Evolutionary conservation across 2,113 vertebrate genomes (phyloP), one percentile per base, ranked within the genome.

Genomic region (Hemibagrus wyckioides): DNA sequence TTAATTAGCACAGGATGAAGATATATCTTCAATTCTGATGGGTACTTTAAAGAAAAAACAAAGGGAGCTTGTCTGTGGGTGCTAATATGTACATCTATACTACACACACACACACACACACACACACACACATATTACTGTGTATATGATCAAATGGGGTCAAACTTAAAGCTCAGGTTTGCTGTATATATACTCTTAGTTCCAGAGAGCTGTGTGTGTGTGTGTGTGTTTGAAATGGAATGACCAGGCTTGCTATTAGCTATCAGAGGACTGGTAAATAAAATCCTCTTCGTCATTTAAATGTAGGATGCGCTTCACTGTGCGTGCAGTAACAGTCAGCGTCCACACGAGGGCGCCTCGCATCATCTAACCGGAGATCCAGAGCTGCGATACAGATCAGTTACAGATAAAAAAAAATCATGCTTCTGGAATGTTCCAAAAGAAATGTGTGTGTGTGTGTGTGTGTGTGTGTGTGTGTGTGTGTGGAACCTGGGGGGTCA

Each of bases 401-500:
- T n/a, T 36, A 76, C 10, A 25, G 52, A 77, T 11, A 85, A 19
- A 65, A 36, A 57, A 6, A 56, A 54, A 54, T 50, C 44, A 77
- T 77, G 76, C 50, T 0, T 41, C 63, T n/a, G 85, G 67, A 50
- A 75, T 82, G 65, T 71, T 48, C 30, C 1, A 73, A 28, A 50
- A 30, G 28, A 73, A 75, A 41, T 11, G 67, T 75, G 33, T 19
- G 13, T 19, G 19, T 57, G 33, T 36, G 48, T 75, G 33, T 57
- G 82, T 65, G 23, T 82, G 82, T 50, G 61, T 80, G 76, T 85
- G 41, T 63, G 79, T 57, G 33, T 41, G 23, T 50, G 63, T 83
- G 52, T 89, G 44, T 77, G 87, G 88, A 61, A 75, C 28, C 69
- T 63, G 28, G 84, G n/a, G 84, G 85, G 83, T 87, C 89, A 91